A percentile compares a stretch with the other conserved stretches of the same genome.
These are phyloP conservation scores for Drosophila nr. fundita DNA, from an alignment of 2,888 invertebrate genomes.

Conservation along the genomic window DNA sequence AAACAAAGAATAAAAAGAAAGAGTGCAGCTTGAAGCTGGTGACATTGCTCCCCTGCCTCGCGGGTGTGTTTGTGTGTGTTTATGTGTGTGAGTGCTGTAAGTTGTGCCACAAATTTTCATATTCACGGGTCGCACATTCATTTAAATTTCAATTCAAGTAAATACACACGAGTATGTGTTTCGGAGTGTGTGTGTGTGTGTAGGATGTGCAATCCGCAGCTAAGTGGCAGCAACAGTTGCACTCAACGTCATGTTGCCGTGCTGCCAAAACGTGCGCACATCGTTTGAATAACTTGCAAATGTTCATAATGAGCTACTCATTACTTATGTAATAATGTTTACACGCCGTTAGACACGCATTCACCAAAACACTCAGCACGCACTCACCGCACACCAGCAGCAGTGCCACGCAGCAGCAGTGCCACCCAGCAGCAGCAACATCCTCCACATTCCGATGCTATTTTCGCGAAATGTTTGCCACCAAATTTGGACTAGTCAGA, in stretches of 20 bases:
- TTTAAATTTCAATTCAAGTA: constrained; percentile 69
- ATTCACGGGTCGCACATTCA: constrained; percentile 58
- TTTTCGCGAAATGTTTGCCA: constrained; percentile 1
- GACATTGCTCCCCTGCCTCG: constrained; percentile 23
- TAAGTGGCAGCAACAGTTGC: constrained; percentile 54
- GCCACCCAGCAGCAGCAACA: constrained; percentile 2
- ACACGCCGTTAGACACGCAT: constrained; percentile 33
- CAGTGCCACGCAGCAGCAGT: neutral
- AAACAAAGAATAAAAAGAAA: neutral
- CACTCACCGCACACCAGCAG: constrained; percentile 1
- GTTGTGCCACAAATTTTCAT: constrained; percentile 45
- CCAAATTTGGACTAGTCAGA: neutral
- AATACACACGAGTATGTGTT: constrained; percentile 1
- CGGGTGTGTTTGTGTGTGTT: constrained; percentile 7
- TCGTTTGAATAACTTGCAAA: constrained; percentile 54
- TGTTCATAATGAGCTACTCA: constrained; percentile 40
- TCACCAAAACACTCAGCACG: constrained; percentile 31
- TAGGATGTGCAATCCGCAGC: constrained; percentile 14
- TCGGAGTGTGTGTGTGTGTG: neutral
- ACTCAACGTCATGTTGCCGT: constrained; percentile 27
- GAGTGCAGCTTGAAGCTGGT: constrained; percentile 38
- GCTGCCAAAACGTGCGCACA: constrained; percentile 48
- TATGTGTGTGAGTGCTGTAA: constrained; percentile 35
- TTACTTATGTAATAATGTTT: constrained; percentile 28
- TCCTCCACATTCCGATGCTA: constrained; percentile 12